These are phyloP conservation scores for Peromyscus nudipes DNA, from an alignment of 2,797 vertebrate species.

Conservation along the genomic window DNA sequence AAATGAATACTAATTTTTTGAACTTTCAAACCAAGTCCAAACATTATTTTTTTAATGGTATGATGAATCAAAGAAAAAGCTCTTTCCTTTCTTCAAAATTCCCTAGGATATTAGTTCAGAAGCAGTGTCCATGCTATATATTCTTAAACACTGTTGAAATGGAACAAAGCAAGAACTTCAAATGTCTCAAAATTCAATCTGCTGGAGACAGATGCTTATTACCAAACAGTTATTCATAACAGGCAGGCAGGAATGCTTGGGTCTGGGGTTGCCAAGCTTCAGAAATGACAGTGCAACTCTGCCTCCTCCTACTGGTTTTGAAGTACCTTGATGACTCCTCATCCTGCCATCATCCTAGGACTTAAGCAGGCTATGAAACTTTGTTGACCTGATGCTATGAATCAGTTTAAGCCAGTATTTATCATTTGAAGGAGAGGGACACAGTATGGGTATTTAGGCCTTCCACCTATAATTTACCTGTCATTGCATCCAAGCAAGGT, in stretches of 20 bases:
- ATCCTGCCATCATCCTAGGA: background rate
- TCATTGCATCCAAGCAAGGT: background rate
- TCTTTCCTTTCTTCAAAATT: constrained; percentile 53
- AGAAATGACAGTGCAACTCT: background rate
- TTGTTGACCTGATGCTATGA: background rate
- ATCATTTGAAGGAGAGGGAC: background rate
- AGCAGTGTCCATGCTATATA: constrained; percentile 54
- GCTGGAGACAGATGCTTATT: constrained; percentile 55
- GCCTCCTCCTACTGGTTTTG: background rate
- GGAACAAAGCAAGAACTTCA: constrained; percentile 73
- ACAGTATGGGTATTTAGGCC: background rate
- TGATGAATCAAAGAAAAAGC: constrained; percentile 69
- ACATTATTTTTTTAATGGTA: constrained; percentile 71
- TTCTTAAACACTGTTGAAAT: constrained; percentile 68
- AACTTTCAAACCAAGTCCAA: constrained; percentile 67
- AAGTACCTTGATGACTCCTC: background rate
- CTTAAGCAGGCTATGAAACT: background rate
- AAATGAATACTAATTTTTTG: constrained; percentile 63
- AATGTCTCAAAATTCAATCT: constrained; percentile 70
- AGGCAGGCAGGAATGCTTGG: background rate
- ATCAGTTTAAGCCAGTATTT: background rate
- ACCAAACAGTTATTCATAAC: background rate
- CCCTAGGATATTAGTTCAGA: constrained; percentile 71
- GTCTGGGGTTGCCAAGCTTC: background rate
- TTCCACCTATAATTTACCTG: background rate